Evolutionary conservation across 2,888 invertebrate species (phyloP).

Genomic region (Apotomis betuletana): DNA sequence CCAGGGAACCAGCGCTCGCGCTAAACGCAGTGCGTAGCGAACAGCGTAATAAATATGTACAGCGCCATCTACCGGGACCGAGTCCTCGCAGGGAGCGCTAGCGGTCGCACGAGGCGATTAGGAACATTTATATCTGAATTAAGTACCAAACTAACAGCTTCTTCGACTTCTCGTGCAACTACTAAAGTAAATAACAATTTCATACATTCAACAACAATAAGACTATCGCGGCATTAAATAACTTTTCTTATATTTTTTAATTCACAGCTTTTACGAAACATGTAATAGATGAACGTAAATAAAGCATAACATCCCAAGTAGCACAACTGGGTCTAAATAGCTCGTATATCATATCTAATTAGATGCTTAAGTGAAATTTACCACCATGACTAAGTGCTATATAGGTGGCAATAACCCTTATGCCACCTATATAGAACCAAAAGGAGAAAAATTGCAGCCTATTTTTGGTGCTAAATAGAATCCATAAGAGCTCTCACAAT

Average conservation of each 20-base stretch:
- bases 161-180: constrained; percentile 20
- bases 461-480: too few species aligned
- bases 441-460: too few species aligned
- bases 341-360: too few species aligned
- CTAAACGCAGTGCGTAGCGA: constrained; percentile 8
- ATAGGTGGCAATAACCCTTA: too few species aligned
- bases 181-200: constrained; percentile 40
- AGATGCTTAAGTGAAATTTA: too few species aligned
- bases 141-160: constrained; percentile 14
- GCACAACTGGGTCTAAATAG: too few species aligned
- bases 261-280: constrained; percentile 21
- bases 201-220: constrained; percentile 17
- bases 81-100: constrained; percentile 8
- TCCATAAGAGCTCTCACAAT: too few species aligned
- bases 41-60: constrained; percentile 30
- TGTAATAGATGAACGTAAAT: constrained; percentile 19
- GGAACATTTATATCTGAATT: constrained; percentile 20
- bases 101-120: constrained; percentile 15
- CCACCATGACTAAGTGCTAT: too few species aligned
- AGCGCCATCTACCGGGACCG: constrained; percentile 9
- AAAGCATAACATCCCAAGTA: constrained; percentile 35
- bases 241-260: constrained; percentile 4
- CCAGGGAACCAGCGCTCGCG: constrained; percentile 33
- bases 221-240: not conserved
- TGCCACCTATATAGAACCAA: too few species aligned